Percentiles rank a stretch among this genome's conserved stretches.
Conservation (phyloP, 1,140 invertebrate genomes). For the Augochlora pura region DNA sequence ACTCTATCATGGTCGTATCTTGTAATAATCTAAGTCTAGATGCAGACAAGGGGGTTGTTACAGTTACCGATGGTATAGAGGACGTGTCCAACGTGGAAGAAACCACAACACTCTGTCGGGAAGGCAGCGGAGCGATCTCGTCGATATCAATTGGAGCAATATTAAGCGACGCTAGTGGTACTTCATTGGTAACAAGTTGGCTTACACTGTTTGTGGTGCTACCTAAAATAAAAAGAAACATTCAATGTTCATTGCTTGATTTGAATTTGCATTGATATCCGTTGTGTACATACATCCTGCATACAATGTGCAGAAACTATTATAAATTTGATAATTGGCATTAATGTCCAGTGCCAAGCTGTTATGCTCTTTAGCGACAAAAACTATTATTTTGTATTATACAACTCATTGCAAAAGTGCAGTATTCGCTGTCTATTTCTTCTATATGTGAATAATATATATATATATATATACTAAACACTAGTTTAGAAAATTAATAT, state of each 20-base stretch:
- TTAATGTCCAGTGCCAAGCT: conserved; percentile 46
- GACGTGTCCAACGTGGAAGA: conserved; percentile 72
- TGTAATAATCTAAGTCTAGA: conserved; percentile 87
- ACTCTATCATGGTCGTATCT: conserved; percentile 93
- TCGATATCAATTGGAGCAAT: conserved; percentile 78
- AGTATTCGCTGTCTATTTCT: conserved; percentile 18
- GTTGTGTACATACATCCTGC: conserved; percentile 21
- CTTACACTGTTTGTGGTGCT: conserved; percentile 85
- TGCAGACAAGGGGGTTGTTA: conserved; percentile 79
- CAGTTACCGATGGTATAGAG: conserved; percentile 67
- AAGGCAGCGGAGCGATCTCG: conserved; percentile 75
- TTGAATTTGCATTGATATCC: neutral
- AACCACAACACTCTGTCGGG: conserved; percentile 70
- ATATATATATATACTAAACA: conserved; percentile 1
- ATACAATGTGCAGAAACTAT: conserved; percentile 39
- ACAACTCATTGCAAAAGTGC: conserved; percentile 37
- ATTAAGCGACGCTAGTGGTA: conserved; percentile 81
- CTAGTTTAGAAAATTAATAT: conserved; percentile 17
- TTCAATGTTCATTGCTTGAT: conserved; percentile 37
- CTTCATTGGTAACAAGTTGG: conserved; percentile 83
- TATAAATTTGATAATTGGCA: conserved; percentile 48
- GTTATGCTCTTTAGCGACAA: conserved; percentile 48
- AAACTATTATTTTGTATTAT: conserved; percentile 28
- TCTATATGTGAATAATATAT: neutral
- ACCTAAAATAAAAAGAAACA: conserved; percentile 76